Evolutionary conservation across 2,113 vertebrate genomes (phyloP).

Genomic region (Monarcha castaneiventris): DNA sequence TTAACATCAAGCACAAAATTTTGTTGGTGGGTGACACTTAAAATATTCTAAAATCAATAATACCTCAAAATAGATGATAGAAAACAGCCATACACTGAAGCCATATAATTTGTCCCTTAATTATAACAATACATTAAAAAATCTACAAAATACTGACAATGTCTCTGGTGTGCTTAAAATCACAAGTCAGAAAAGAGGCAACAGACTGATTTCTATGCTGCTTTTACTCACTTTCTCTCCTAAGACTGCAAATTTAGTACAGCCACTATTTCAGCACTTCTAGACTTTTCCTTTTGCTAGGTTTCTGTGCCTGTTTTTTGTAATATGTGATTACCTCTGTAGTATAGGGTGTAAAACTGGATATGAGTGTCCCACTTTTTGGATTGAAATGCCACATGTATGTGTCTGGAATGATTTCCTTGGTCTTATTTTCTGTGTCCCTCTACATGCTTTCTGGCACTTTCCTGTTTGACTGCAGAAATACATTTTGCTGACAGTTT

Average conservation of each 20-base stretch:
- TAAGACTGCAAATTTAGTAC: not conserved
- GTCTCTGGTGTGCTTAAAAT: not conserved
- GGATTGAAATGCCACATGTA: not conserved
- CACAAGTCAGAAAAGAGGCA: not conserved
- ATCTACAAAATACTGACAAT: not conserved
- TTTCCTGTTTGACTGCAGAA: not conserved
- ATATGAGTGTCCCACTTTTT: not conserved
- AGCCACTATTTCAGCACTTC: not conserved
- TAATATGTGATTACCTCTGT: not conserved
- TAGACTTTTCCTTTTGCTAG: not conserved
- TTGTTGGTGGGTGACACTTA: not conserved
- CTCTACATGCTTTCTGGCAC: not conserved
- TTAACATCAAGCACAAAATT: not conserved
- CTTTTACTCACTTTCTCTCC: not conserved
- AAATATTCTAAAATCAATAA: not conserved
- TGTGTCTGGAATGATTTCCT: not conserved
- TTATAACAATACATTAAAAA: not conserved
- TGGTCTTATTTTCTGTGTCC: not conserved
- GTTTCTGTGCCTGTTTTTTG: not conserved
- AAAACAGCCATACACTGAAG: not conserved
- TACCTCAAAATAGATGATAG: not conserved
- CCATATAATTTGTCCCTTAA: not conserved
- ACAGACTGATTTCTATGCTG: not conserved
- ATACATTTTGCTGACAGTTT: slow-evolving; percentile 22
- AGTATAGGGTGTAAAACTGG: not conserved